phyloP scores from a whole-genome alignment of 2,888 invertebrate genomes.

The Acheta domesticus region DNA sequence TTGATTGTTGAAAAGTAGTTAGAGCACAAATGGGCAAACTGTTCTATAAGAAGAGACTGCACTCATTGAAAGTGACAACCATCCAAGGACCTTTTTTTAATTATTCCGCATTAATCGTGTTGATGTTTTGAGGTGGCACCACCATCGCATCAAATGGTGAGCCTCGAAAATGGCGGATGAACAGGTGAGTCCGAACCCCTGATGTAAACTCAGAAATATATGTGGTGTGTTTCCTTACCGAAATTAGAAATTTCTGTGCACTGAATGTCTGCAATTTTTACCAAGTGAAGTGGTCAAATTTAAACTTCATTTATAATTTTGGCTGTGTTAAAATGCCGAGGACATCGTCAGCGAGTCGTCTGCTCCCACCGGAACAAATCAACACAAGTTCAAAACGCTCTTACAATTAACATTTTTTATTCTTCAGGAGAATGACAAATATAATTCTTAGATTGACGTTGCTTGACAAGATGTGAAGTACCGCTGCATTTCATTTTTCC shows the following conservation, averaged over 20 bases:
- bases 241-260: neutral
- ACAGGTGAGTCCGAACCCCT: conserved; percentile 62
- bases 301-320: neutral
- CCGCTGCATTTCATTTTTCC: neutral
- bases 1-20: no score
- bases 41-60: no score
- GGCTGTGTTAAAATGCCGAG: no score
- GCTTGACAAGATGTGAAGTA: neutral
- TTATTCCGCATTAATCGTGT: conserved; percentile 21
- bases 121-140: conserved; percentile 42
- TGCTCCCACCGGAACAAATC: neutral
- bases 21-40: no score
- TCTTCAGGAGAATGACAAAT: neutral
- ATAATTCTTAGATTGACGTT: neutral
- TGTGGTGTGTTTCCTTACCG: neutral
- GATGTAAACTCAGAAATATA: conserved; percentile 39
- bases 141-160: conserved; percentile 46
- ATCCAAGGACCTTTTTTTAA: neutral
- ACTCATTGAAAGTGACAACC: no score
- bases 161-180: conserved; percentile 70
- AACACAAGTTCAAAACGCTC: neutral
- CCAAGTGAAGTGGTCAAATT: neutral
- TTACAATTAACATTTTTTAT: neutral
- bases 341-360: neutral
- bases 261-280: no score